phyloP scores from a whole-genome alignment of 1,140 invertebrate species.

The Eufriesea mexicana region DNA sequence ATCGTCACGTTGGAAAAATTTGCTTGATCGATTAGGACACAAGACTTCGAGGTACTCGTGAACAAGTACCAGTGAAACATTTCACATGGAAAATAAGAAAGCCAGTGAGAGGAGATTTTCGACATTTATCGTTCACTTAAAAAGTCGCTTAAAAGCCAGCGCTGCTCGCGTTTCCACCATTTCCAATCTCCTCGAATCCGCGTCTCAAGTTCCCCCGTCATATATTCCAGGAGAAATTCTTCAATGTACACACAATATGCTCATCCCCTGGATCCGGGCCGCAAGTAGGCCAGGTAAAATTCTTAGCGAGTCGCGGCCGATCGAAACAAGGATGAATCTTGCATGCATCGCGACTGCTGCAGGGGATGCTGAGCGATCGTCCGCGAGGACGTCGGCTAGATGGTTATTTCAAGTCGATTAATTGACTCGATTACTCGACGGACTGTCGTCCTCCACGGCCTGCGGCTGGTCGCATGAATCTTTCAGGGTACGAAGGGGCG shows the following conservation, averaged over 20 bases:
- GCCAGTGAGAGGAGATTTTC: too few relatives aligned
- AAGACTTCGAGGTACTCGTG: too few relatives aligned
- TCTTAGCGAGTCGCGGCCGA: not conserved
- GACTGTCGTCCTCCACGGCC: not conserved
- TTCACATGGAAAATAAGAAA: too few relatives aligned
- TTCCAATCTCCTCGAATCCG: not conserved
- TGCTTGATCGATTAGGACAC: too few relatives aligned
- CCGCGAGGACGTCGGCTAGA: not conserved
- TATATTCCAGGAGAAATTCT: not conserved
- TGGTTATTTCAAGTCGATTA: conserved; percentile 65
- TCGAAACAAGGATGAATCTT: conserved; percentile 12
- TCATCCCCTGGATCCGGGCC: not conserved
- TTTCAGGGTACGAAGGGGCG: conserved; percentile 32
- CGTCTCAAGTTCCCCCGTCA: not conserved
- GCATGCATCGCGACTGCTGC: not conserved
- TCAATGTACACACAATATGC: not conserved
- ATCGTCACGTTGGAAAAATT: too few relatives aligned
- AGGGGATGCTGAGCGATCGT: not conserved
- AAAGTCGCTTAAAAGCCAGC: not conserved
- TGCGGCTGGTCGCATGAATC: conserved; percentile 43
- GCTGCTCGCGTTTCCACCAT: not conserved
- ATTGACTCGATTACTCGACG: conserved; percentile 59
- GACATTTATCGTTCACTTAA: not conserved
- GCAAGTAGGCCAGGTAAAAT: conserved; percentile 23
- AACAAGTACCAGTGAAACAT: too few relatives aligned